Conservation (phyloP, 1,140 invertebrate species). For the Andrena cerasifolii region DNA sequence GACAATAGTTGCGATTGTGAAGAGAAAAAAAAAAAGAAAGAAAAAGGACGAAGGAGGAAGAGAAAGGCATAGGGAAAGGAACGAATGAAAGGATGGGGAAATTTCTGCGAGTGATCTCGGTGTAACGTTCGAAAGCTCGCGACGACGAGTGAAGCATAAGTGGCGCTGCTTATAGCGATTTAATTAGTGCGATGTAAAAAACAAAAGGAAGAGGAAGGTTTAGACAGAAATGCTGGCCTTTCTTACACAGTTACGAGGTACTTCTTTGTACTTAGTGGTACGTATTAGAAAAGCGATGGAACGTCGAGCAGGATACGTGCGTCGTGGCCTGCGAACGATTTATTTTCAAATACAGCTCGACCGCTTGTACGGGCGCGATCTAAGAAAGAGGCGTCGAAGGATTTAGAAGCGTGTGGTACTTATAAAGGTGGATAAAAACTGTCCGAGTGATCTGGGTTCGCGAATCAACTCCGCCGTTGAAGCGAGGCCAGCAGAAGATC, state of each 20-base stretch:
- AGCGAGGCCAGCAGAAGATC: too few species aligned
- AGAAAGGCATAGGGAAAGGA: neutral
- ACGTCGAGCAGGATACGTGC: neutral
- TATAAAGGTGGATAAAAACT: too few species aligned
- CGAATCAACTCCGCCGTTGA: too few species aligned
- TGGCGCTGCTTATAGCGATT: neutral
- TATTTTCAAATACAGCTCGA: neutral
- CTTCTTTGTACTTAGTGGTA: constrained; percentile 4
- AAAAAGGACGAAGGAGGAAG: neutral
- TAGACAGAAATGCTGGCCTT: constrained; percentile 18
- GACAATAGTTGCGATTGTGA: constrained; percentile 45
- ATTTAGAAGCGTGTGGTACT: too few species aligned
- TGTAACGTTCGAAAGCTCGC: neutral
- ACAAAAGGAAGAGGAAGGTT: neutral
- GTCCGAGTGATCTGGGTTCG: too few species aligned
- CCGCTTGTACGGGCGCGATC: neutral
- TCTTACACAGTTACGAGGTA: neutral
- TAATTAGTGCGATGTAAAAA: neutral
- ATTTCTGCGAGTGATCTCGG: neutral
- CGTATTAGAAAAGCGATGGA: constrained; percentile 7
- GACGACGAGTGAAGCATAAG: neutral
- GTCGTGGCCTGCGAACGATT: neutral
- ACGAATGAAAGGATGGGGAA: constrained; percentile 3
- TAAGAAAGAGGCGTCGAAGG: too few species aligned
- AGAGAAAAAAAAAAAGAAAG: constrained; percentile 7